These are phyloP conservation scores for Drosophila elegans DNA, from an alignment of 1,140 invertebrate genomes.

Conservation along the genomic window DNA sequence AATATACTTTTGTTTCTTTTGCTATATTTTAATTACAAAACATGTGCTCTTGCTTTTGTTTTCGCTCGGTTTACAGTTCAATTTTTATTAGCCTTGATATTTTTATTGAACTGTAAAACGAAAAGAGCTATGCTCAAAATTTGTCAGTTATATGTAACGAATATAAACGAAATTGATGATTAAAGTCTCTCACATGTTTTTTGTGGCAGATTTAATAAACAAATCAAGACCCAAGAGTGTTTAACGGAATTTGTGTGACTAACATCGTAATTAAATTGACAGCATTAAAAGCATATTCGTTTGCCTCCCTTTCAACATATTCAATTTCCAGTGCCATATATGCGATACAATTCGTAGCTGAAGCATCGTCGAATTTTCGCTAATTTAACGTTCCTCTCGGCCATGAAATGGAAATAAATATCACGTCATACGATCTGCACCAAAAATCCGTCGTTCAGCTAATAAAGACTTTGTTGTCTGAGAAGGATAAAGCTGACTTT, in stretches of 20 bases:
- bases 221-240: no score
- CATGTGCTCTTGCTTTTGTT: background rate
- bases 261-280: background rate
- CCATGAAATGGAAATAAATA: constrained; percentile 51
- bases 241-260: no score
- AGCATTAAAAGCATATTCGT: background rate
- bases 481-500: constrained; percentile 33
- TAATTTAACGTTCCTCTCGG: constrained; percentile 36
- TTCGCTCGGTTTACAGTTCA: background rate
- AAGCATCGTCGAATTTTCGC: background rate
- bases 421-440: constrained; percentile 44
- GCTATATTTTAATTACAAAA: constrained; percentile 10
- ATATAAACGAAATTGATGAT: no score
- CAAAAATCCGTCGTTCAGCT: constrained; percentile 23
- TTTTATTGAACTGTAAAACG: background rate
- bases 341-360: constrained; percentile 5
- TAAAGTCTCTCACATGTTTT: no score
- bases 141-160: no score
- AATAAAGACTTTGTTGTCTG: constrained; percentile 51
- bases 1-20: constrained; percentile 2
- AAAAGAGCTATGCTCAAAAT: no score
- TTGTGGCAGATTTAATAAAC: no score
- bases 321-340: background rate
- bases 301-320: background rate
- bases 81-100: background rate